Conservation (phyloP, 2,888 invertebrate species). For the Belgica antarctica region DNA sequence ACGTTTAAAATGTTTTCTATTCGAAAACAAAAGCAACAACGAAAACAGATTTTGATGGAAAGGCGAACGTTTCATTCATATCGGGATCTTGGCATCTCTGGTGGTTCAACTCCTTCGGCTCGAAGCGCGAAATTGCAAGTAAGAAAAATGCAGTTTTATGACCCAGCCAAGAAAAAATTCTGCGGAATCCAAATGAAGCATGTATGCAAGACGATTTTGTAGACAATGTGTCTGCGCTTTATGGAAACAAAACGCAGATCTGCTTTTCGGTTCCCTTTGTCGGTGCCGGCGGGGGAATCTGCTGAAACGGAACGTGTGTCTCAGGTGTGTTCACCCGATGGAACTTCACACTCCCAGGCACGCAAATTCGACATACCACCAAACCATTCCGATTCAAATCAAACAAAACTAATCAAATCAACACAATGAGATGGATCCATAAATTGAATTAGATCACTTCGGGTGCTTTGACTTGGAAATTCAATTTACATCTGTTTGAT, state of each 20-base stretch:
- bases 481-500: constrained; percentile 20
- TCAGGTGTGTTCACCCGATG: constrained; percentile 15
- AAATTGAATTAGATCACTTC: constrained; percentile 25
- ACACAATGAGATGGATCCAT: background rate
- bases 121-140: constrained; percentile 21
- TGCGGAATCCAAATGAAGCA: background rate
- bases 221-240: constrained; percentile 25
- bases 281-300: constrained; percentile 18
- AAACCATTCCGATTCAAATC: constrained; percentile 20
- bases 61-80: background rate
- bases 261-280: constrained; percentile 12
- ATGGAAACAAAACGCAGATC: constrained; percentile 4
- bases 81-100: background rate
- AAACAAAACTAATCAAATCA: constrained; percentile 42
- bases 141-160: constrained; percentile 19
- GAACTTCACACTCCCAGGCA: background rate
- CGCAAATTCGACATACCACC: constrained; percentile 28
- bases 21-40: too few relatives aligned
- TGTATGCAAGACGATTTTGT: background rate
- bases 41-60: too few relatives aligned
- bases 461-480: background rate
- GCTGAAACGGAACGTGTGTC: background rate
- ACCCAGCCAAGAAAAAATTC: constrained; percentile 11
- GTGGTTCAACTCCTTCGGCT: constrained; percentile 14
- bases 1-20: constrained; percentile 1